Percentiles rank a stretch among this genome's conserved stretches.
Evolutionary conservation across 2,888 invertebrate genomes (phyloP).

Genomic region (Drosophila suboccidentalis): DNA sequence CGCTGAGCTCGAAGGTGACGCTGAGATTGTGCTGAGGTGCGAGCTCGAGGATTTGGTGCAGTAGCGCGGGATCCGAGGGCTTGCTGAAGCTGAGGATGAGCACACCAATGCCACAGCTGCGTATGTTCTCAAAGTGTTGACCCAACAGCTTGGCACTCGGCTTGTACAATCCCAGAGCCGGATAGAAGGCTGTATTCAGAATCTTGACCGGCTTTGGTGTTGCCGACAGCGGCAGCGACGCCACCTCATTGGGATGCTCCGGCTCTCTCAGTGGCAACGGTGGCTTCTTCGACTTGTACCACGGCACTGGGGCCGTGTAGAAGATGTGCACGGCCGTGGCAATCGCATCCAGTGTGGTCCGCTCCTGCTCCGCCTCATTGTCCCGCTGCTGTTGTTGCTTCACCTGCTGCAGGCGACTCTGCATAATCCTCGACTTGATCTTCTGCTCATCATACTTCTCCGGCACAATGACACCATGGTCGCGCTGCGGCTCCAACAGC

Average conservation of each 20-base stretch:
- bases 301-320: slow-evolving; percentile 84
- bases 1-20: slow-evolving; percentile 88
- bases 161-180: slow-evolving; percentile 83
- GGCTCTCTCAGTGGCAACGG: slow-evolving; percentile 51
- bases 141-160: slow-evolving; percentile 85
- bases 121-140: slow-evolving; percentile 88
- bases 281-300: slow-evolving; percentile 84
- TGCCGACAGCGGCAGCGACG: slow-evolving; percentile 47
- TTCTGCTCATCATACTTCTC: slow-evolving; percentile 85
- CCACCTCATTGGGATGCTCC: slow-evolving; percentile 62
- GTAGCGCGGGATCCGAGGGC: slow-evolving; percentile 76
- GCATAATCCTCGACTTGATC: slow-evolving; percentile 84
- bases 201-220: slow-evolving; percentile 73
- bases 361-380: slow-evolving; percentile 75
- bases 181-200: slow-evolving; percentile 84
- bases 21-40: slow-evolving; percentile 86
- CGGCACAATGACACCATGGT: slow-evolving; percentile 83
- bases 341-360: slow-evolving; percentile 73
- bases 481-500: slow-evolving; percentile 70
- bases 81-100: slow-evolving; percentile 87
- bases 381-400: slow-evolving; percentile 70
- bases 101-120: slow-evolving; percentile 88
- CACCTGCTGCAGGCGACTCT: slow-evolving; percentile 83
- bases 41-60: slow-evolving; percentile 85
- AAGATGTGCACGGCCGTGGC: slow-evolving; percentile 85